These are phyloP conservation scores for Brachypalpus laphriformis DNA, from an alignment of 2,888 invertebrate genomes.

Conservation along the genomic window DNA sequence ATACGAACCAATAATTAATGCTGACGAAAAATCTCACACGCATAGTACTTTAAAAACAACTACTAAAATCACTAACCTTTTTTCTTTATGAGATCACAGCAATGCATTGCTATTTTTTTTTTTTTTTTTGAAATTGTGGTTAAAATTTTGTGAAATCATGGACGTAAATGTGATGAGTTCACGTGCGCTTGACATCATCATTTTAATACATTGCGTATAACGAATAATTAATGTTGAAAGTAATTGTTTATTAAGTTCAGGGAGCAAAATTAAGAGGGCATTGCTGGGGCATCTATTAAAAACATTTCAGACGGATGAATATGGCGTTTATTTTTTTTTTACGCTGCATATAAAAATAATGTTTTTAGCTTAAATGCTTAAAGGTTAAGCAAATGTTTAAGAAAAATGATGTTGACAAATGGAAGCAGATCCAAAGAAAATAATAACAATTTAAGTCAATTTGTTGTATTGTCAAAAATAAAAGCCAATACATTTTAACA, in stretches of 20 bases:
- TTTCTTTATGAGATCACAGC: conserved; percentile 32
- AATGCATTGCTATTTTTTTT: conserved; percentile 19
- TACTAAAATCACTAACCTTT: conserved; percentile 5
- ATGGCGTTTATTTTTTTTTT: conserved; percentile 18
- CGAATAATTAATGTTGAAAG: conserved; percentile 42
- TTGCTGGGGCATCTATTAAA: conserved; percentile 21
- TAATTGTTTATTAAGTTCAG: conserved; percentile 50
- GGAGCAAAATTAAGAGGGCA: conserved; percentile 50
- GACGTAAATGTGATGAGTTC: conserved; percentile 42
- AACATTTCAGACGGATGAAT: conserved; percentile 19
- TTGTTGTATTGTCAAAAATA: too few relatives aligned
- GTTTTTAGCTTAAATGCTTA: neutral
- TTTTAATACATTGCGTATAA: conserved; percentile 59
- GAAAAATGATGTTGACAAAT: neutral
- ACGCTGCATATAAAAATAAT: neutral
- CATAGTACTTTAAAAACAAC: neutral
- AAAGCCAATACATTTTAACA: too few relatives aligned
- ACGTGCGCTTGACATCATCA: conserved; percentile 59
- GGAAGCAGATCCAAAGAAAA: too few relatives aligned
- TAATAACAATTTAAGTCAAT: too few relatives aligned
- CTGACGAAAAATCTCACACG: too few relatives aligned
- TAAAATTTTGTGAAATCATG: conserved; percentile 51
- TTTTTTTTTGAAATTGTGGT: conserved; percentile 21
- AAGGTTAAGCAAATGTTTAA: neutral
- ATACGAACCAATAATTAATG: too few relatives aligned